Base-by-base conservation (phyloP, 2,113 vertebrate species). In the Alexandromys fortis region DNA sequence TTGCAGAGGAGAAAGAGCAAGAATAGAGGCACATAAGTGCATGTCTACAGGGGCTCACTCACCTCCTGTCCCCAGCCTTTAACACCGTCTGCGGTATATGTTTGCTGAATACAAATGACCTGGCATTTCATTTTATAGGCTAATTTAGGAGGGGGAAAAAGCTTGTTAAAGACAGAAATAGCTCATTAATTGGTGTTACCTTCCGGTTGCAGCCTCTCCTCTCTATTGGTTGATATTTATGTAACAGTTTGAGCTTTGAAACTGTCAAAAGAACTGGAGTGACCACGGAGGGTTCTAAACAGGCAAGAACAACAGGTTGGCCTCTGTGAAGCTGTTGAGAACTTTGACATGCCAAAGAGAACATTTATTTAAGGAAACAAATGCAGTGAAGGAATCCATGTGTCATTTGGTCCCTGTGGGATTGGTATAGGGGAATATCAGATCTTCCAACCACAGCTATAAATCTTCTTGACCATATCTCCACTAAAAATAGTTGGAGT, bases 111-210 rank as follows among this genome's bases (percentile, higher is more conserved):
- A 87, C 22, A 85, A 94, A 86, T 89, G 73, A 91, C 42, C 78
- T 49, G 30, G 58, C n/a, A 52, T 76, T 96, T 86, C 45, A 90
- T 70, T 90, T 76, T 68, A 93, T 38, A 91, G 72, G 61, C n/a
- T 85, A 95, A 72, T 8, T 91, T 87, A 93, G 95, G 70, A 73
- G 70, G 70, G 52, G 13, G 16, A 13, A 49, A 78, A 13, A 93
- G 73, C 42, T 95, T 61, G n/a, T 94, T 96, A 96, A 88, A 61
- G 92, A 94, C 28, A 90, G 79, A 95, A 92, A 96, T 47, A 79
- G 75, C 79, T 67, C 42, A 72, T 78, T 85, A 76, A 85, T 91
- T 49, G 2, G 42, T 16, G 21, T 63, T n/a, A 24, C 70, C 68
- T 86, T 75, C 9, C n/a, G 21, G 17, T 65, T 70, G 47, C 17